These are phyloP conservation scores for Drosophila koepferae DNA, from an alignment of 2,888 invertebrate genomes.

Conservation along the genomic window DNA sequence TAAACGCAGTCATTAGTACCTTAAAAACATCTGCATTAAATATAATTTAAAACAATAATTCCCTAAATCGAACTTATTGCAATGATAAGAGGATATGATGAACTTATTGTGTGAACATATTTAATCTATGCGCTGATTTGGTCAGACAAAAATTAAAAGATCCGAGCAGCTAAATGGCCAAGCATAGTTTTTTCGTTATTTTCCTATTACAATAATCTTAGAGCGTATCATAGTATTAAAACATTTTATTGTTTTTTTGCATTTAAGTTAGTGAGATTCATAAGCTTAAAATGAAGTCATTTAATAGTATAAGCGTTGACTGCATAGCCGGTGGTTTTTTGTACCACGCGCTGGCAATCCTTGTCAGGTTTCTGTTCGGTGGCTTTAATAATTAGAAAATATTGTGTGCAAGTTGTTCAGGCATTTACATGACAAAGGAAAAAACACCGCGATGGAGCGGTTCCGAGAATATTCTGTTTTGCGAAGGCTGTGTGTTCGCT, in stretches of 20 bases:
- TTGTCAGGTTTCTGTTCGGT: conserved; percentile 43
- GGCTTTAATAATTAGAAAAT: conserved; percentile 68
- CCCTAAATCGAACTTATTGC: background rate
- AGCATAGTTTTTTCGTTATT: background rate
- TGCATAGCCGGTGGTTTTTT: conserved; percentile 11
- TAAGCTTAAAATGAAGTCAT: conserved; percentile 1
- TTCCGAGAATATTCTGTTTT: background rate
- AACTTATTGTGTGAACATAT: background rate
- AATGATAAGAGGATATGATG: background rate
- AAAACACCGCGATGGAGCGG: background rate
- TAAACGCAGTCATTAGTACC: background rate
- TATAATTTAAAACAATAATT: background rate
- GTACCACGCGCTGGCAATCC: conserved; percentile 21
- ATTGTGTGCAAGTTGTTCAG: conserved; percentile 29
- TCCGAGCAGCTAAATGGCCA: background rate
- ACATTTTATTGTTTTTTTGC: background rate
- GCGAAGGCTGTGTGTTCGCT: conserved; percentile 1
- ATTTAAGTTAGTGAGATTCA: conserved; percentile 4
- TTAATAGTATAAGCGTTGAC: background rate
- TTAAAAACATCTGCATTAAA: background rate
- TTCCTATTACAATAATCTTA: background rate
- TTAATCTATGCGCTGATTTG: background rate
- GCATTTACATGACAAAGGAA: conserved; percentile 61
- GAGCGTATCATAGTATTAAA: background rate
- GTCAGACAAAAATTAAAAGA: background rate